Percentiles rank a stretch among this genome's conserved stretches.
Conservation (phyloP, 2,888 invertebrate species). For the Lasioglossum leucozonium region DNA sequence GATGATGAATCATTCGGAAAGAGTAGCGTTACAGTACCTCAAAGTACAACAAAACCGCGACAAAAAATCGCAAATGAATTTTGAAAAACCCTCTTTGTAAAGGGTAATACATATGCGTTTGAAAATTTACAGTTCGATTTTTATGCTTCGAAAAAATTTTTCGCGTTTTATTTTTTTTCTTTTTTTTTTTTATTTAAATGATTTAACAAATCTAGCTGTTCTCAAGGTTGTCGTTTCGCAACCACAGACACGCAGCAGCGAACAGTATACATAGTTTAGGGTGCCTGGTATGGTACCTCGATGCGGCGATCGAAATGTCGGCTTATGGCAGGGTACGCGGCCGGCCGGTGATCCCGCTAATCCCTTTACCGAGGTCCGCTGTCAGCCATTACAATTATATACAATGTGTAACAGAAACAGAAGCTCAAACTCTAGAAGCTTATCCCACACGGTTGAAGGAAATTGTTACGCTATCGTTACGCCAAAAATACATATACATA, state of each 20-base stretch:
- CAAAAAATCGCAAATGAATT: background rate
- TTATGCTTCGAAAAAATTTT: background rate
- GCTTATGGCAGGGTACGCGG: constrained; percentile 2
- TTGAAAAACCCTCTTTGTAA: background rate
- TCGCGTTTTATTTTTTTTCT: no score
- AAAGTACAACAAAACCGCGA: no score
- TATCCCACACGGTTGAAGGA: background rate
- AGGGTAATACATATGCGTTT: no score
- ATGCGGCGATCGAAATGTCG: constrained; percentile 10
- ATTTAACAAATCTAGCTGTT: background rate
- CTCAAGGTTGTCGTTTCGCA: no score
- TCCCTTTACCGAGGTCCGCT: constrained; percentile 9
- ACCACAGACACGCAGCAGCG: background rate
- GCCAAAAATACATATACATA: background rate
- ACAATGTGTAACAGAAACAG: constrained; percentile 11
- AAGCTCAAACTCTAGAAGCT: background rate
- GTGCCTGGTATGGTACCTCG: background rate
- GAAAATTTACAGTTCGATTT: no score
- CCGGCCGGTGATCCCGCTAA: constrained; percentile 11
- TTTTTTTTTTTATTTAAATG: background rate
- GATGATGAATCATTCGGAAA: background rate
- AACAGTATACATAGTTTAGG: background rate
- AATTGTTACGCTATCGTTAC: background rate
- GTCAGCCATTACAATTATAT: constrained; percentile 9
- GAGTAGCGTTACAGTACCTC: no score